Evolutionary conservation across 2,888 invertebrate genomes (phyloP), one percentile per base, ranked within the genome.

Genomic region (Megastigmus dorsalis): DNA sequence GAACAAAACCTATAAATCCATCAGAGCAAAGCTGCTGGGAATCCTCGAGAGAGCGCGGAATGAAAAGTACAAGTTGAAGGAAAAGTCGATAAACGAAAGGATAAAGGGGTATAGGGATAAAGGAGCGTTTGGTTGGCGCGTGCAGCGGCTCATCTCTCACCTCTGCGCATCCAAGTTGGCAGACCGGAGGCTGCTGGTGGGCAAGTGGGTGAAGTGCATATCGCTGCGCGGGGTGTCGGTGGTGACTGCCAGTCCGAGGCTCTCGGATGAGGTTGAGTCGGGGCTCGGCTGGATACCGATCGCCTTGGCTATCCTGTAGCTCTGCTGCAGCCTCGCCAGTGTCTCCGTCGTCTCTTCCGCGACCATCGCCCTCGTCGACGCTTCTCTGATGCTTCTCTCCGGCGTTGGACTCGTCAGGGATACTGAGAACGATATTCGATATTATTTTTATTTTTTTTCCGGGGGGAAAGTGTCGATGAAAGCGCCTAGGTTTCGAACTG

Each of bases 251-350:
- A 76, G 74, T 5, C 77, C 76, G 36, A 69, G 28, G 4, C 45
- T 57, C 54, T 73, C 63, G 10, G 71, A n/a, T n/a, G 38, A 13
- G 5, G 68, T 18, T 23, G 71, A 72, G 0, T 79, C 78, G 9
- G 78, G 50, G 60, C 80, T 77, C 2, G 82, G 79, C 60, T 83
- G 79, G 30, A 80, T 69, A 50, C 82, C 83, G 18, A 85, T 85
- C 2, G 85, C 85, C 70, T 86, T 86, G 13, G 84, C 82, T 26
- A 83, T 80, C 3, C 84, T 80, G 68, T 82, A 82, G 65, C 72
- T 83, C 28, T 73, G 72, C 33, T 76, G 71, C 15, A 76, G 41
- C 10, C 23, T 60, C 10, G 50, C 68, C 23, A 59, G 18, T 30
- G 65, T 28, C 26, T 66, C 70, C 41, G 28, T 28, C 41, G 43